Conservation (phyloP, 1,140 invertebrate species). For the Ceratosolen fusciceps region DNA sequence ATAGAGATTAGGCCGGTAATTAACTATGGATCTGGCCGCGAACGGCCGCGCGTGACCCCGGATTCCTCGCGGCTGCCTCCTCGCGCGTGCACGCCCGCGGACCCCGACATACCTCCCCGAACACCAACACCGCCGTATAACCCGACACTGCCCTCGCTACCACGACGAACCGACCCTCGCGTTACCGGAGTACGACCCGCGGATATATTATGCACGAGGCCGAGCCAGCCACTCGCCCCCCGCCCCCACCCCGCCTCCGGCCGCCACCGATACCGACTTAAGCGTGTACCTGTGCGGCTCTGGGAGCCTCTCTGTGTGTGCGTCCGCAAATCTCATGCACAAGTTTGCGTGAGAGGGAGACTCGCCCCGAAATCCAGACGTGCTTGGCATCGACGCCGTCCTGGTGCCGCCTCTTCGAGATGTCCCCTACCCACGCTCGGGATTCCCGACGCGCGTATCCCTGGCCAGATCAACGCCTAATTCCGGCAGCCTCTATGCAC, state of each 20-base stretch:
- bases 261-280: too few species aligned
- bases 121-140: too few species aligned
- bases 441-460: constrained; percentile 18
- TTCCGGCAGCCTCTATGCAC: constrained; percentile 50
- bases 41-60: not conserved
- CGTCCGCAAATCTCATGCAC: not conserved
- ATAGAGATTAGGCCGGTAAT: constrained; percentile 73
- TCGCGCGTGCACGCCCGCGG: not conserved
- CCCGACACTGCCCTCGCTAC: too few species aligned
- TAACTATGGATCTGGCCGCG: constrained; percentile 67
- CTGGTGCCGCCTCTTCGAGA: constrained; percentile 54
- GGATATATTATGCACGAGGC: constrained; percentile 49
- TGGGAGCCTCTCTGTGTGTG: not conserved
- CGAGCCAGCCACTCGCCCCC: too few species aligned
- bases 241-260: too few species aligned
- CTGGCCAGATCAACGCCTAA: constrained; percentile 59
- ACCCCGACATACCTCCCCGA: too few species aligned
- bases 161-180: too few species aligned
- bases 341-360: too few species aligned
- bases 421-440: constrained; percentile 22
- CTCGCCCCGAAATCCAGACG: constrained; percentile 68
- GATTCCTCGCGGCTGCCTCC: not conserved
- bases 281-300: constrained; percentile 43
- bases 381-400: constrained; percentile 67
- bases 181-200: constrained; percentile 40